Conservation (phyloP, 2,113 vertebrate species). For the Trinectes maculatus region DNA sequence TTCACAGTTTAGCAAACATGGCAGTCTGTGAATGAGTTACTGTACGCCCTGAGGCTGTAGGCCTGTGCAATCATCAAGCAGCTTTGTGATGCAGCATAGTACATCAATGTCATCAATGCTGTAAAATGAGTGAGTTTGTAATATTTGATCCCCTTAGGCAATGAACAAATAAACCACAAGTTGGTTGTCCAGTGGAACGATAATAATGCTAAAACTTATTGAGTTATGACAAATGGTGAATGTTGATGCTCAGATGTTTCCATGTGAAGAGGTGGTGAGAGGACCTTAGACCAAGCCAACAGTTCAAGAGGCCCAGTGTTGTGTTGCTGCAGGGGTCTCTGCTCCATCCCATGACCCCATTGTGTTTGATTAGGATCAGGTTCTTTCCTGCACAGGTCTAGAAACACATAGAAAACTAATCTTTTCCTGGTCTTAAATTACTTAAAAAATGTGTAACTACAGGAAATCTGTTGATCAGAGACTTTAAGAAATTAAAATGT, state of each 20-base stretch:
- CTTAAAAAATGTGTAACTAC: slow-evolving; percentile 9
- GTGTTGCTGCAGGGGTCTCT: slow-evolving; percentile 42
- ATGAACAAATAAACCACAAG: neutral
- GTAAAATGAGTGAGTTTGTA: too few relatives aligned
- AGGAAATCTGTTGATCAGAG: neutral
- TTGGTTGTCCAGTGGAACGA: neutral
- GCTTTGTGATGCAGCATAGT: slow-evolving; percentile 1
- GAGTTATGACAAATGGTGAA: neutral
- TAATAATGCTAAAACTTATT: neutral
- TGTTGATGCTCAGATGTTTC: slow-evolving; percentile 1
- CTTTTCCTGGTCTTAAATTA: slow-evolving; percentile 20
- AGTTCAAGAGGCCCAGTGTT: slow-evolving; percentile 16
- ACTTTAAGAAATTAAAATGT: slow-evolving; percentile 3
- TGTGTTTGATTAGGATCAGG: slow-evolving; percentile 59
- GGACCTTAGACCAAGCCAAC: slow-evolving; percentile 26
- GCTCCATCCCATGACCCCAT: slow-evolving; percentile 40
- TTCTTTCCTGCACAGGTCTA: slow-evolving; percentile 28
- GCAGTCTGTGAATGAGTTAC: slow-evolving; percentile 15
- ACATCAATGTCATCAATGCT: too few relatives aligned
- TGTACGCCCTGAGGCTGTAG: fast-evolving
- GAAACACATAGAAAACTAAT: slow-evolving; percentile 23
- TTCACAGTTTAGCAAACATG: neutral
- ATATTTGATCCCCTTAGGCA: too few relatives aligned
- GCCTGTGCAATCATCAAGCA: neutral
- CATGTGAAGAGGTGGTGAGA: neutral